Base-by-base conservation (phyloP, 1,140 invertebrate genomes). In the Lasioglossum albipes region DNA sequence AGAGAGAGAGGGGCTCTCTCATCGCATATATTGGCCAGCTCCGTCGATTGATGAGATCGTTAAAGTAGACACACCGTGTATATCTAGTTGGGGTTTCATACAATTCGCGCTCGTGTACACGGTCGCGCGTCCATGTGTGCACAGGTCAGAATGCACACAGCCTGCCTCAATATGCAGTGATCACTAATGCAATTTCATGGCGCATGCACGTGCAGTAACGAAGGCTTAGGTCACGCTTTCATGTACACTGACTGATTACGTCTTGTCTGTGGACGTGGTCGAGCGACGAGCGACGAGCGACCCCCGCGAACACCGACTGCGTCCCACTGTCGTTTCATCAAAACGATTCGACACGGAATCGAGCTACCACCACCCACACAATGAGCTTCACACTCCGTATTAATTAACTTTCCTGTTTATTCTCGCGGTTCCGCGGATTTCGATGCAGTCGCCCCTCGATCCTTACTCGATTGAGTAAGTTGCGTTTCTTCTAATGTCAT, bases 401-500 rank as follows among this genome's bases (percentile, higher is more conserved):
- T 77, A 70, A 77, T 76, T 61, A 69, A 69, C 66, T 61, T 69
- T 45, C 66, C 41, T 54, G 22, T 76, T 76, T 61, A 31, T 57
- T 54, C 41, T 67, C 45, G 73, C 20, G 18, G 45, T 20, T 0
- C 42, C 20, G 2, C 10, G 31, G 27, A 64, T 22, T 62, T 71
- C 22, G 49, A 59, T 22, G n/a, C 70, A 54, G 52, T 3, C 27
- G 27, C n/a, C n/a, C 52, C 16, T 13, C 52, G 52, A 54, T 16
- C 52, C 52, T 54, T 54, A 18, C 31, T 81, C 22, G 87, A 73
- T 22, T 84, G 81, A 78, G 88, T 75, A 9, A 87, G 83, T 49
- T 90, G 88, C 22, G 83, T 79, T 79, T 93, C 92, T 72, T 95
- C 95, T 36, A 96, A 82, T 9, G 94, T 94, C 95, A 96, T 96